These are phyloP conservation scores for Apogon talboti DNA, from an alignment of 2,797 vertebrate species.

Conservation along the genomic window DNA sequence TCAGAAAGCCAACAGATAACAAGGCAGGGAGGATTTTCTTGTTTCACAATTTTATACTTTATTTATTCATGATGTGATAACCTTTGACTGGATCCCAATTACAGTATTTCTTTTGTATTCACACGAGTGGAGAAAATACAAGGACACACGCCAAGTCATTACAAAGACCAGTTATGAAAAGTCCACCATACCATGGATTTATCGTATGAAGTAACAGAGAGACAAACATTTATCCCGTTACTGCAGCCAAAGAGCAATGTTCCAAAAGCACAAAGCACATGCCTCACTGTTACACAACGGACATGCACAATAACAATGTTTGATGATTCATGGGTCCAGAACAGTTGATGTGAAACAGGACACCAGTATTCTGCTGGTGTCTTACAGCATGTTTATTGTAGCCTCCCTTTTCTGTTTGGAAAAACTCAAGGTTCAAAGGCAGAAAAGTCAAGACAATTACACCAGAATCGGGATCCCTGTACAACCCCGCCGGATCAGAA, in stretches of 20 bases:
- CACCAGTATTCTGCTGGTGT: conserved; percentile 29
- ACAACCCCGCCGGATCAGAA: conserved; percentile 19
- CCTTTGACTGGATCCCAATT: neutral
- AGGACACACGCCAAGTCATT: neutral
- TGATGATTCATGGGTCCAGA: conserved; percentile 39
- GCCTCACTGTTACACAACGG: conserved; percentile 32
- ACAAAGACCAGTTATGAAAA: neutral
- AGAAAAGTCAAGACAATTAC: conserved; percentile 25
- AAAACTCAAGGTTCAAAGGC: conserved; percentile 33
- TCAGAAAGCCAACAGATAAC: neutral
- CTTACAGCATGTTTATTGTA: conserved; percentile 7
- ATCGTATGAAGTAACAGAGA: conserved; percentile 14
- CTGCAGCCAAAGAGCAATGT: conserved; percentile 2
- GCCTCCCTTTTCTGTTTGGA: conserved; percentile 4
- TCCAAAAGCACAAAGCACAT: conserved; percentile 16
- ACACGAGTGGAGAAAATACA: neutral
- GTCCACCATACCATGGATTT: neutral
- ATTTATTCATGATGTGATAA: neutral
- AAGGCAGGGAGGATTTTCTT: neutral
- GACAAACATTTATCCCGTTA: conserved; percentile 18
- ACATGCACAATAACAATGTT: conserved; percentile 13
- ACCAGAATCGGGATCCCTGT: conserved; percentile 25
- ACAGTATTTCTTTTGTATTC: neutral
- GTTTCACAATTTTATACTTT: neutral
- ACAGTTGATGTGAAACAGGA: conserved; percentile 33